Conservation (phyloP, 2,888 invertebrate species). For the Tenthredo mesomela region DNA sequence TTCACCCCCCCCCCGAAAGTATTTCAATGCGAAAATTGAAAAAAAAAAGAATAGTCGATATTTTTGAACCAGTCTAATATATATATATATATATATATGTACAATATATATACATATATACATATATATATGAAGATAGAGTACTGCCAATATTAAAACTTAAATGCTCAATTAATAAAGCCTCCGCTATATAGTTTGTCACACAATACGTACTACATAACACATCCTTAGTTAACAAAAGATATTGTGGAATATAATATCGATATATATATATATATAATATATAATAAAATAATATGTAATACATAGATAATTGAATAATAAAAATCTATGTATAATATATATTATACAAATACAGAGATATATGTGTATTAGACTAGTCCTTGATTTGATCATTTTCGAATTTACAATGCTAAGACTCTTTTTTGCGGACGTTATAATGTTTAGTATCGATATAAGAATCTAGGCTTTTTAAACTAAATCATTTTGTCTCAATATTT, state of each 20-base stretch:
- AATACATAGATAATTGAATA: background rate
- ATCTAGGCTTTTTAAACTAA: too few species aligned
- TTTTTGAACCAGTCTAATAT: too few species aligned
- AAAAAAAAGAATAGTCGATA: too few species aligned
- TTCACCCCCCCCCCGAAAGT: too few species aligned
- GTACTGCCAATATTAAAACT: constrained; percentile 50
- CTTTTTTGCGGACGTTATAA: too few species aligned
- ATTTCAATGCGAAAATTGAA: too few species aligned
- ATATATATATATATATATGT: background rate
- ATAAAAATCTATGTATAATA: background rate
- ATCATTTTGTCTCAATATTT: too few species aligned
- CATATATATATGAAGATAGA: background rate
- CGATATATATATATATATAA: too few species aligned
- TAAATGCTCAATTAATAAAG: constrained; percentile 48
- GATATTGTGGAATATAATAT: constrained; percentile 5
- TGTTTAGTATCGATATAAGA: too few species aligned
- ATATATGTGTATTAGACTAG: too few species aligned
- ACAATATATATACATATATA: background rate
- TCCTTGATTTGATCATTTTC: too few species aligned
- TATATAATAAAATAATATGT: background rate
- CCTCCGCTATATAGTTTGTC: constrained; percentile 8
- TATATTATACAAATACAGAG: background rate
- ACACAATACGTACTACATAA: background rate
- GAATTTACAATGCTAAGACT: too few species aligned
- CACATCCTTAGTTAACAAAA: constrained; percentile 6